phyloP scores from a whole-genome alignment of 2,797 vertebrate genomes.

The Danio tinwini region DNA sequence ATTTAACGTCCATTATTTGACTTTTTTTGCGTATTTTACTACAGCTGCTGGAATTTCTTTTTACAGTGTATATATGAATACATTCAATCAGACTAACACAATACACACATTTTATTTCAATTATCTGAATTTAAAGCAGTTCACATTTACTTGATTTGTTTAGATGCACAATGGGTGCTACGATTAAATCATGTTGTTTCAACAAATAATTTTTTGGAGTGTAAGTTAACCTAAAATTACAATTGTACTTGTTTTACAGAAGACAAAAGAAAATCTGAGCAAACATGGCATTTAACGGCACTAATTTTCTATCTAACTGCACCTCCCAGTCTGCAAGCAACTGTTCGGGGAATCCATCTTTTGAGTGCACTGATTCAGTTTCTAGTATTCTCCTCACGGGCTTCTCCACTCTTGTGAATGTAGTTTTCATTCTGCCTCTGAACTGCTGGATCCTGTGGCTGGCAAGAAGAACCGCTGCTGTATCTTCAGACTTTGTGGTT shows the following conservation, averaged over 20 bases:
- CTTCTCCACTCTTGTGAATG: neutral
- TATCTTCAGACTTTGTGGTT: constrained; percentile 2
- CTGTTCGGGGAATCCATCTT: neutral
- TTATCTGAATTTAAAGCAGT: no score
- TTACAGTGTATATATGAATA: no score
- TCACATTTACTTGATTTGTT: no score
- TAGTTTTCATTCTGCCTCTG: neutral
- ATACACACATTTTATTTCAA: no score
- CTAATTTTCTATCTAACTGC: neutral
- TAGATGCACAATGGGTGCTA: no score
- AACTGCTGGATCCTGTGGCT: constrained; percentile 34
- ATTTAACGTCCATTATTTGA: no score
- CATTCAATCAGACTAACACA: no score
- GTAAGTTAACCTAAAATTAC: no score
- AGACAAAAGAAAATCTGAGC: neutral
- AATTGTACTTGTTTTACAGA: neutral
- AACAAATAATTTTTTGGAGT: no score
- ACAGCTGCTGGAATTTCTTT: no score
- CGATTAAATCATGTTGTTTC: no score
- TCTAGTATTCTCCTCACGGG: neutral
- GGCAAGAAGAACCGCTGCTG: neutral
- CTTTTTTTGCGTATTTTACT: no score
- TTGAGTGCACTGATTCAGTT: neutral
- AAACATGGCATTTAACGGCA: neutral
- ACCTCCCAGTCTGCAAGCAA: neutral